Percentiles rank a stretch among this genome's conserved stretches.
These are phyloP conservation scores for Percopsis omiscomaycus DNA, from an alignment of 2,797 vertebrate species.

Conservation along the genomic window DNA sequence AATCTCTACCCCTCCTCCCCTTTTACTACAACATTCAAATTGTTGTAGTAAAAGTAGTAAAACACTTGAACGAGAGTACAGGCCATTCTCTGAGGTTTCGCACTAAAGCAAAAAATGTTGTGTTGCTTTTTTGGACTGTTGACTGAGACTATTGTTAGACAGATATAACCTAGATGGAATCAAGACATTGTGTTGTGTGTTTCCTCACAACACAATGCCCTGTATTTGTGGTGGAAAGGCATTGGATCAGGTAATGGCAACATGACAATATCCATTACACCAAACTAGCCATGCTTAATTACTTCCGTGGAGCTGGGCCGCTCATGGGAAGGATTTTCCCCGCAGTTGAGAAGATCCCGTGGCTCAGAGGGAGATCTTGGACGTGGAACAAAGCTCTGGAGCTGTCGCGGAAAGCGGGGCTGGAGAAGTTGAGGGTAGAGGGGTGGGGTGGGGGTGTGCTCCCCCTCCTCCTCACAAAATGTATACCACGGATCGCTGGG, in stretches of 20 bases:
- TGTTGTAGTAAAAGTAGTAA: no score
- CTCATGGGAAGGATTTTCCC: conserved; percentile 73
- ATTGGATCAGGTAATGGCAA: conserved; percentile 65
- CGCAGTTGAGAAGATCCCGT: conserved; percentile 58
- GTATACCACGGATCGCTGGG: conserved; percentile 64
- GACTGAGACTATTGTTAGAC: no score
- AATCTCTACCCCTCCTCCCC: no score
- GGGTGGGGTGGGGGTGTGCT: conserved; percentile 19
- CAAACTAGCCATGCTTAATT: conserved; percentile 78
- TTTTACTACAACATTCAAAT: no score
- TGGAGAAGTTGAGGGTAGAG: conserved; percentile 34
- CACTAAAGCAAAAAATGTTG: no score
- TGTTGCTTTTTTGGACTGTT: no score
- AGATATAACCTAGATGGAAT: no score
- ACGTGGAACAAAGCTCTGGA: conserved; percentile 69
- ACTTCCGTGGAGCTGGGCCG: conserved; percentile 64
- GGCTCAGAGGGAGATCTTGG: conserved; percentile 55
- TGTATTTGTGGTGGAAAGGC: conserved; percentile 46
- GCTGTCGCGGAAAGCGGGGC: conserved; percentile 51
- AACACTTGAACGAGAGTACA: no score
- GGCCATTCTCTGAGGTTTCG: no score
- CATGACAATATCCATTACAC: conserved; percentile 74
- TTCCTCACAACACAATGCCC: conserved; percentile 39
- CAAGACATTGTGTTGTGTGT: conserved; percentile 21
- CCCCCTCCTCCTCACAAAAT: conserved; percentile 38